Percentiles rank a stretch among this genome's conserved stretches.
Evolutionary conservation across 2,888 invertebrate species (phyloP).

Genomic region (Eupithecia tripunctaria): DNA sequence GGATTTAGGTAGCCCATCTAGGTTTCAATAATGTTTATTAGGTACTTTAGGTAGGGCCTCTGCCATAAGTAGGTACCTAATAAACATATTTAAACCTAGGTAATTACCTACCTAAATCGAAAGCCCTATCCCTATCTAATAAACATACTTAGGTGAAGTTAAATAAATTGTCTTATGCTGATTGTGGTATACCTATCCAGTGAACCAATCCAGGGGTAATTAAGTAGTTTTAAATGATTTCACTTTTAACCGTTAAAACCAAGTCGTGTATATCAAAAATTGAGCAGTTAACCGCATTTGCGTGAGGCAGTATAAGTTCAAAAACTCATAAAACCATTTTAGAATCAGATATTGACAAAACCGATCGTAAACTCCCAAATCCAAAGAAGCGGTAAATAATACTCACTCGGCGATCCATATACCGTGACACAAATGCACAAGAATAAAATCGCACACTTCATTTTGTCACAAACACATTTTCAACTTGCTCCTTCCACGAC

Average conservation of each 20-base stretch:
- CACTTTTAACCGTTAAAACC: background rate
- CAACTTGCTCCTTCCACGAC: constrained; percentile 50
- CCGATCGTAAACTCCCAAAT: constrained; percentile 25
- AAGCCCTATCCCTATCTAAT: no score
- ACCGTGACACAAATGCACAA: constrained; percentile 66
- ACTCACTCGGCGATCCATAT: constrained; percentile 73
- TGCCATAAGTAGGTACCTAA: no score
- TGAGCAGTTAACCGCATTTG: background rate
- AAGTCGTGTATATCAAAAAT: background rate
- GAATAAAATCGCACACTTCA: constrained; percentile 73
- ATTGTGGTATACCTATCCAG: background rate
- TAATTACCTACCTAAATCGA: no score
- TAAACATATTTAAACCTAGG: no score
- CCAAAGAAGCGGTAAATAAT: constrained; percentile 33
- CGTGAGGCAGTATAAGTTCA: constrained; percentile 3
- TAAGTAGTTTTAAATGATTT: background rate
- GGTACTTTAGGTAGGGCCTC: no score
- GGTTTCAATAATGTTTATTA: background rate
- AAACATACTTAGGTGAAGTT: background rate
- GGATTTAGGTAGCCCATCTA: no score
- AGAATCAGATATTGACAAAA: constrained; percentile 19
- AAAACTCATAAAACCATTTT: constrained; percentile 14
- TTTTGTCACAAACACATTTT: constrained; percentile 60
- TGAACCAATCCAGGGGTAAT: background rate
- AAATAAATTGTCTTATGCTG: no score